Conservation (phyloP, 2,797 vertebrate genomes). For the Aselliscus stoliczkanus region DNA sequence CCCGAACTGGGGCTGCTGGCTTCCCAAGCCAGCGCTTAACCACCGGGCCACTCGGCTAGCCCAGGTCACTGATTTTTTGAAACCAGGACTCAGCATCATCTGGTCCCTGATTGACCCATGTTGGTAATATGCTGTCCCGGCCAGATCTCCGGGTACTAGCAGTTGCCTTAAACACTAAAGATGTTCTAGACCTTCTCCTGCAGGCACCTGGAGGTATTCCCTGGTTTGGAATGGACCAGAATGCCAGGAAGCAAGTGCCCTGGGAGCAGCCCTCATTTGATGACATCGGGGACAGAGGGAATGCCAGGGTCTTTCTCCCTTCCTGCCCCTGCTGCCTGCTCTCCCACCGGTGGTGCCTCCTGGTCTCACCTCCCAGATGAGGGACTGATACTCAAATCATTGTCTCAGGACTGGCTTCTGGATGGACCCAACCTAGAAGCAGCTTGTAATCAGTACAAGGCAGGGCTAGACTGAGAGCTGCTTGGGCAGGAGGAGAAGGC, state of each 20-base stretch:
- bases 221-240: neutral
- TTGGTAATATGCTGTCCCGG: neutral
- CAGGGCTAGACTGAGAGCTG: neutral
- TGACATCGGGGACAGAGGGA: neutral
- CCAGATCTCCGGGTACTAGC: neutral
- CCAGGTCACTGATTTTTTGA: neutral
- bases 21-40: no score
- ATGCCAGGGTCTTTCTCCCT: rapidly evolving
- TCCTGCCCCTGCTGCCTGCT: neutral
- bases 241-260: neutral
- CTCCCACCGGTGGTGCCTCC: neutral
- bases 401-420: neutral
- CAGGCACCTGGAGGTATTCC: neutral
- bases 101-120: neutral
- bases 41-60: no score
- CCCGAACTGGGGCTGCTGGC: no score
- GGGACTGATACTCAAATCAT: neutral
- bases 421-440: neutral
- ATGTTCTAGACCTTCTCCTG: neutral
- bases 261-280: neutral
- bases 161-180: neutral
- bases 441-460: neutral
- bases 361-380: neutral
- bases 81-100: neutral
- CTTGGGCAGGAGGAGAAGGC: neutral